phyloP scores from a whole-genome alignment of 2,888 invertebrate genomes.

The Drosophila algonquin region DNA sequence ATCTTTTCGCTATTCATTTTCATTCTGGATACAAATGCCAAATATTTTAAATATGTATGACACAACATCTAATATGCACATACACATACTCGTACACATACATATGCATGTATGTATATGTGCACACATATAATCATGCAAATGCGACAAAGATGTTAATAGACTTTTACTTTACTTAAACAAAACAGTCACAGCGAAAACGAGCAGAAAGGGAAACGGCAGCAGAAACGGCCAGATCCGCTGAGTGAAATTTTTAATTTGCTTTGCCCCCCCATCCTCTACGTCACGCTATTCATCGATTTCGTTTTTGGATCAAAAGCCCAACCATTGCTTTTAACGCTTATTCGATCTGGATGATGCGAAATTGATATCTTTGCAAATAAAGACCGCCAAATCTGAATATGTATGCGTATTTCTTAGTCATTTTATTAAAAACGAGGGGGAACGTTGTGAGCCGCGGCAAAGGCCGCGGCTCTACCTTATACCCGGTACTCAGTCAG shows the following conservation, averaged over 20 bases:
- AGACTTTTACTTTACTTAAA: slow-evolving; percentile 77
- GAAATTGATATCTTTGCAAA: no score
- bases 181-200: slow-evolving; percentile 60
- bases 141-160: slow-evolving; percentile 78
- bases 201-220: slow-evolving; percentile 4
- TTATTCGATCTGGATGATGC: not conserved
- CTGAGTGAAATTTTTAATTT: slow-evolving; percentile 74
- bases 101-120: no score
- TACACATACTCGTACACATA: slow-evolving; percentile 4
- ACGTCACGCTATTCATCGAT: slow-evolving; percentile 23
- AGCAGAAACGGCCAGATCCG: slow-evolving; percentile 39
- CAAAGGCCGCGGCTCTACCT: no score
- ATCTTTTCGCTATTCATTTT: slow-evolving; percentile 34
- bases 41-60: slow-evolving; percentile 55
- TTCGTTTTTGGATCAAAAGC: slow-evolving; percentile 28
- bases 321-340: slow-evolving; percentile 14
- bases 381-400: no score
- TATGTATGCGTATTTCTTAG: no score
- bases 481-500: no score
- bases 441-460: no score
- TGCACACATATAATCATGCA: slow-evolving; percentile 41
- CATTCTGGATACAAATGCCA: slow-evolving; percentile 39
- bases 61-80: slow-evolving; percentile 2
- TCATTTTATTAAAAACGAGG: no score
- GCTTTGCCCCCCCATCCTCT: not conserved